Evolutionary conservation across 2,113 vertebrate species (phyloP), one percentile per base, ranked within the genome.

Genomic region (Apteryx owenii): DNA sequence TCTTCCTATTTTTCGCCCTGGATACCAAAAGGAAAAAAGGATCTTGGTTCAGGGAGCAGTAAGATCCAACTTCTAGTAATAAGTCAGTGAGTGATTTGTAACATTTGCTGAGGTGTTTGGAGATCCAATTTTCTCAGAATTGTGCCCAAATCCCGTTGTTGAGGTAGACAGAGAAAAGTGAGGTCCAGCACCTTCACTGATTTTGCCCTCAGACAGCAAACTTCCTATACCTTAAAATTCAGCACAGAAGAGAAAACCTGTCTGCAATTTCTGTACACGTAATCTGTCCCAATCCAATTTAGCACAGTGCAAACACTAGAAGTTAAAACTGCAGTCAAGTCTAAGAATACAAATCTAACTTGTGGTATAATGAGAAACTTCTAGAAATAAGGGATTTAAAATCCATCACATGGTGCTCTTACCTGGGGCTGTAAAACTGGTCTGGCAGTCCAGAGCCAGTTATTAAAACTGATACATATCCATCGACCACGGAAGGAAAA

Each of bases 91-190:
- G 23, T 40, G 20, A 31, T 17, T 33, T 48, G 33, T 31, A 77
- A 48, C 4, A 3, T 3, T 53, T 0, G 0, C 22, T 70, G 10
- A 48, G 23, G 9, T 12, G 14, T n/a, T 36, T 36, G 69, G 69
- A 36, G 46, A 48, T 71, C 15, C 50, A 50, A 25, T 50, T 71
- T 51, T 40, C 46, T 36, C 44, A 48, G 19, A 51, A 15, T 50
- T 53, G 40, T 58, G 36, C 42, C 60, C 38, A n/a, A 60, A 60
- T 82, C 78, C 51, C 42, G 6, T 23, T 50, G 31, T 46, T 51
- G 51, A 38, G 3, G 7, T 64, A 33, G 94, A 46, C 18, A 90
- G 61, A 31, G 9, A 71, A 76, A 71, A 6, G 10, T 50, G 21
- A 60, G 19, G 31, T n/a, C 18, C 44, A 36, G 10, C 31, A 26